These are phyloP conservation scores for Ecliptopera silaceata DNA, from an alignment of 2,888 invertebrate species.

Conservation along the genomic window DNA sequence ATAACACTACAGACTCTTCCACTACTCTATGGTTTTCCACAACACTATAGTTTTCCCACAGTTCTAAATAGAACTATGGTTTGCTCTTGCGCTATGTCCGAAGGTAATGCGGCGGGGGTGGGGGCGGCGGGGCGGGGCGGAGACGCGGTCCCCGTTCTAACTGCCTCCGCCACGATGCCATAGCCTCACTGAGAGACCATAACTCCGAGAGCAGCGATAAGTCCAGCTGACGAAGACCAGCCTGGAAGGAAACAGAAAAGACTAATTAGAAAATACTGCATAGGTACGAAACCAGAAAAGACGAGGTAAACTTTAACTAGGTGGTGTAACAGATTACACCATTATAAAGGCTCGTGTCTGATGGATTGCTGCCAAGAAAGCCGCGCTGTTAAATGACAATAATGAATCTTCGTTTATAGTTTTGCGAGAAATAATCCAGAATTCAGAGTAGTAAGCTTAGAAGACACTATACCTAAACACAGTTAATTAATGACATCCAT, in stretches of 20 bases:
- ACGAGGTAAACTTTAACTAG: too few species aligned
- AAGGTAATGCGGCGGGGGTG: constrained; percentile 74
- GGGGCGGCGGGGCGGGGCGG: constrained; percentile 78
- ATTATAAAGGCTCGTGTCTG: too few species aligned
- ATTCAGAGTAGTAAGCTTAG: too few species aligned
- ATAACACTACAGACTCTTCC: background rate
- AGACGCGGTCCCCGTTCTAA: constrained; percentile 78
- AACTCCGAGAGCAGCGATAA: constrained; percentile 94
- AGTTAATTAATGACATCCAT: too few species aligned
- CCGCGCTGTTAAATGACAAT: too few species aligned
- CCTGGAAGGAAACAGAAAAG: constrained; percentile 83
- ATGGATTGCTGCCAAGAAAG: too few species aligned
- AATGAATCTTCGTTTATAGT: too few species aligned
- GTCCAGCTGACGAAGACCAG: constrained; percentile 93
- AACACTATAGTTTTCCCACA: too few species aligned
- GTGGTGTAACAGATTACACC: too few species aligned
- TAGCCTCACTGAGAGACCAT: constrained; percentile 96
- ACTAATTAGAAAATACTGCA: constrained; percentile 13
- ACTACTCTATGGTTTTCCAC: too few species aligned
- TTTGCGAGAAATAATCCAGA: too few species aligned
- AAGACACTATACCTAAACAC: too few species aligned
- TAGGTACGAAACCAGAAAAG: background rate
- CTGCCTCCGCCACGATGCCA: constrained; percentile 90
- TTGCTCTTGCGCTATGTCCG: constrained; percentile 53
- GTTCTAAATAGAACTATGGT: constrained; percentile 5